Evolutionary conservation across 2,888 invertebrate species (phyloP).

Genomic region (Archaeoteleia sp.): DNA sequence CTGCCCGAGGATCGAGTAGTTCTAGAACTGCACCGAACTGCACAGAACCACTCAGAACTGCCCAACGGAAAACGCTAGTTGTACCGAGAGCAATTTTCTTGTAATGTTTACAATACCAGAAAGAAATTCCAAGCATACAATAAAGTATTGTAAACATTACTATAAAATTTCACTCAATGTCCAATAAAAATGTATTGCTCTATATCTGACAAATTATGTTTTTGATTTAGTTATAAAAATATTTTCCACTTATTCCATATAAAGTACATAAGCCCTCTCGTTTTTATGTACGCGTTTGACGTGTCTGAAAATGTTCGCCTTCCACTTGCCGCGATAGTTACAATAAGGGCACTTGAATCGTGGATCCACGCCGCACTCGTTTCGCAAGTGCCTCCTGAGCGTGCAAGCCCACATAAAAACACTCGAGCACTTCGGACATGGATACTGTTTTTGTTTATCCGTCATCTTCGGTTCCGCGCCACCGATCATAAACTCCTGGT

Average conservation of each 20-base stretch:
- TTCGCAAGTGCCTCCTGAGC: slow-evolving; percentile 59
- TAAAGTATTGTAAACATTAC: too few species aligned
- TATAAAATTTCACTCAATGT: too few species aligned
- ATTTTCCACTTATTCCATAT: slow-evolving; percentile 14
- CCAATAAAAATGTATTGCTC: too few species aligned
- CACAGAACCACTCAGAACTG: too few species aligned
- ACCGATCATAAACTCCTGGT: slow-evolving; percentile 17
- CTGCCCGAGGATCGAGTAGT: too few species aligned
- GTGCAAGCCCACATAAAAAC: slow-evolving; percentile 54
- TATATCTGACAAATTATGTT: too few species aligned
- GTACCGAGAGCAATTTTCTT: too few species aligned
- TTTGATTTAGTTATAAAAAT: too few species aligned
- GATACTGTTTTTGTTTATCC: slow-evolving; percentile 42
- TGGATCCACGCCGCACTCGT: slow-evolving; percentile 65
- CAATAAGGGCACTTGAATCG: slow-evolving; percentile 65
- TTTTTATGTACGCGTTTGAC: slow-evolving; percentile 55
- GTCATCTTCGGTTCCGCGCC: slow-evolving; percentile 2
- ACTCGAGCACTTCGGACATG: slow-evolving; percentile 57
- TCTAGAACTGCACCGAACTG: too few species aligned
- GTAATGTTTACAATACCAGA: too few species aligned
- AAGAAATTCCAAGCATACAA: too few species aligned
- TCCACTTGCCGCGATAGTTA: slow-evolving; percentile 62
- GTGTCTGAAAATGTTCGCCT: slow-evolving; percentile 59
- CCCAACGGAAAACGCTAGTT: too few species aligned
- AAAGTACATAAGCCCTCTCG: slow-evolving; percentile 47